A percentile compares a stretch with the other conserved stretches of the same genome.
phyloP scores from a whole-genome alignment of 2,888 invertebrate genomes.

The Brenthis hecate region DNA sequence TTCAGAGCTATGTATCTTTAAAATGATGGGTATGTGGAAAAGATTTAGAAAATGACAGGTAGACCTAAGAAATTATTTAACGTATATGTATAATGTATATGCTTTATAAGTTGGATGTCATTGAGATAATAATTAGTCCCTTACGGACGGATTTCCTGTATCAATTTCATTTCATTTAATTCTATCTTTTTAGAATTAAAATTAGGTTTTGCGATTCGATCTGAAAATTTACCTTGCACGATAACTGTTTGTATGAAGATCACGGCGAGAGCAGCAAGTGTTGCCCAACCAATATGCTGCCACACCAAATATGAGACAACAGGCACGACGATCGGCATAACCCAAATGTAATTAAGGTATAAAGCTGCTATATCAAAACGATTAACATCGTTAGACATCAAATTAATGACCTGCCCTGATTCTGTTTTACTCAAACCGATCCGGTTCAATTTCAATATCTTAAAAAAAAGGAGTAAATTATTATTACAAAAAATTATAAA shows the following conservation, averaged over 20 bases:
- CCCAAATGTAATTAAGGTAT: slow-evolving; percentile 90
- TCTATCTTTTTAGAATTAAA: too few species aligned
- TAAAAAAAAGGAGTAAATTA: slow-evolving; percentile 40
- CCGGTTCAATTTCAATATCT: slow-evolving; percentile 79
- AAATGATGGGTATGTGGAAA: too few species aligned
- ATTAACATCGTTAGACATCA: slow-evolving; percentile 93
- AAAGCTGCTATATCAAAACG: slow-evolving; percentile 88
- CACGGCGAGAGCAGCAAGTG: slow-evolving; percentile 65
- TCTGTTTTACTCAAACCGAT: slow-evolving; percentile 83
- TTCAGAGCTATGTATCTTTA: too few species aligned
- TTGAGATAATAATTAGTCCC: too few species aligned
- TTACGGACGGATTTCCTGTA: too few species aligned
- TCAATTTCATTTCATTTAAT: too few species aligned
- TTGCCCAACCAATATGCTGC: slow-evolving; percentile 71
- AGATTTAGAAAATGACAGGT: too few species aligned
- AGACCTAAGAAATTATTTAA: too few species aligned
- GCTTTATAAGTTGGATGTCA: too few species aligned
- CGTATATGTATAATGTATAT: too few species aligned
- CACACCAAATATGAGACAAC: slow-evolving; percentile 78
- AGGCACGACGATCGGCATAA: slow-evolving; percentile 88
- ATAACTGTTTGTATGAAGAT: slow-evolving; percentile 84
- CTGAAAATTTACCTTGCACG: slow-evolving; percentile 67
- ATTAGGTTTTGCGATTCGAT: neutral
- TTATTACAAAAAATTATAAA: neutral
- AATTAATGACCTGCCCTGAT: slow-evolving; percentile 91